Base-by-base conservation (phyloP, 37 sponge, comb jelly and placozoan species). In the Eunapius fragilis region DNA sequence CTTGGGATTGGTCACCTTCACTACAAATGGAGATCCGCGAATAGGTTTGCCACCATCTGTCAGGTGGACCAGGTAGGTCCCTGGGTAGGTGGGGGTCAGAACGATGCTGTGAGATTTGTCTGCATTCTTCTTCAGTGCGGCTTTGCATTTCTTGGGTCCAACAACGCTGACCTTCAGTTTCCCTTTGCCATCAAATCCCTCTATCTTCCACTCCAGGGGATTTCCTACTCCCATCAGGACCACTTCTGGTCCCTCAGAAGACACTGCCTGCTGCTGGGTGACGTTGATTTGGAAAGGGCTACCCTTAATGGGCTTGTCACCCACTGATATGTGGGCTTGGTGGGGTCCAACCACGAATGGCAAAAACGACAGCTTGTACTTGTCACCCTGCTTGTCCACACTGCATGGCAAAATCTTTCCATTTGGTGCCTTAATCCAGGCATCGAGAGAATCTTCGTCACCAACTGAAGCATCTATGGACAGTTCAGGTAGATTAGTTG, bases 261-360 rank as follows among this genome's bases (percentile, higher is more conserved):
- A 9, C 41, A 41, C 41, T 9, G 41, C 41, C 41, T 41, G 41
- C 6, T 41, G 41, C 6, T 41, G 78, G 28, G 70, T 25, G 22
- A 79, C 87, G 37, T 79, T 79, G 70, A 86, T 80, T 26, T 28
- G 31, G 70, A 79, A 86, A 0, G 87, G 79, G 34, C 77, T 74
- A 1, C 80, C 80, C 45, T 79, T 71, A 6, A 86, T 48, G n/a
- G 80, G 73, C 67, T 86, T 75, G 13, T 74, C 87, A 68, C 80
- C 31, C 79, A 79, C 78, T 12, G 31, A 25, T 25, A 86, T 67
- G n/a, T 34, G 78, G 67, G 68, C 41, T 2, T 31, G 31, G 50
- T 86, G 79, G 0, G 24, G 0, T 13, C 87, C 87, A 72, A 45
- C 0, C 24, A 68, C 72, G 25, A 32, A 41, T 28, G 80, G 80